Evolutionary conservation across 2,888 invertebrate species (phyloP).

Genomic region (Xestia c-nigrum): DNA sequence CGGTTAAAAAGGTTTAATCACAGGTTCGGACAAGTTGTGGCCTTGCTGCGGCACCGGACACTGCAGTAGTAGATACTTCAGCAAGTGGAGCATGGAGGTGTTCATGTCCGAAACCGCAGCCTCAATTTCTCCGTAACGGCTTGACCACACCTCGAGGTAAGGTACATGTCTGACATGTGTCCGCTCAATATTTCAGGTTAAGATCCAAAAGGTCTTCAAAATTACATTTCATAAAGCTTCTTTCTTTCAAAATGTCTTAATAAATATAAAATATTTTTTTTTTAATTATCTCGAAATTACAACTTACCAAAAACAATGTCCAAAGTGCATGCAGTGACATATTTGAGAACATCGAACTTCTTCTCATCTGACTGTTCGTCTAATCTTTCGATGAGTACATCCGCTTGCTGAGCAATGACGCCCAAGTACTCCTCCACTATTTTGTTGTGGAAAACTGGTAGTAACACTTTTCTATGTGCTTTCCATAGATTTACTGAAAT

Average conservation of each 20-base stretch:
- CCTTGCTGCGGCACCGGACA: not conserved
- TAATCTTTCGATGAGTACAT: slow-evolving; percentile 87
- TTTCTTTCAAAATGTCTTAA: not conserved
- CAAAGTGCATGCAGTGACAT: slow-evolving; percentile 90
- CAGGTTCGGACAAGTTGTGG: not conserved
- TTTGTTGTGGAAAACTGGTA: slow-evolving; percentile 92
- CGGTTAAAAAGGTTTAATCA: not conserved
- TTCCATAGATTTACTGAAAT: slow-evolving; percentile 91
- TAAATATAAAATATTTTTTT: not conserved
- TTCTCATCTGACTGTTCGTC: slow-evolving; percentile 75
- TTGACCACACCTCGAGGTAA: not conserved
- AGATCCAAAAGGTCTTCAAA: not conserved
- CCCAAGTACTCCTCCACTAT: slow-evolving; percentile 91
- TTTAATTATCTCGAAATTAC: not conserved
- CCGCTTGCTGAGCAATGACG: slow-evolving; percentile 91
- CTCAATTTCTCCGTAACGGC: not conserved
- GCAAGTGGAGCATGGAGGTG: not conserved
- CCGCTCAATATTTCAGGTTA: not conserved
- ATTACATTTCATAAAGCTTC: too few species aligned
- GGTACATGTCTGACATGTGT: not conserved
- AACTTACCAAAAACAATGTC: slow-evolving; percentile 92
- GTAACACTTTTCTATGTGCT: slow-evolving; percentile 90
- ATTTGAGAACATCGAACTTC: slow-evolving; percentile 88
- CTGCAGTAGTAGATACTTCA: not conserved
- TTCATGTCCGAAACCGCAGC: not conserved